These are phyloP conservation scores for Trogon surrucura DNA, from an alignment of 2,113 vertebrate genomes.

Conservation along the genomic window DNA sequence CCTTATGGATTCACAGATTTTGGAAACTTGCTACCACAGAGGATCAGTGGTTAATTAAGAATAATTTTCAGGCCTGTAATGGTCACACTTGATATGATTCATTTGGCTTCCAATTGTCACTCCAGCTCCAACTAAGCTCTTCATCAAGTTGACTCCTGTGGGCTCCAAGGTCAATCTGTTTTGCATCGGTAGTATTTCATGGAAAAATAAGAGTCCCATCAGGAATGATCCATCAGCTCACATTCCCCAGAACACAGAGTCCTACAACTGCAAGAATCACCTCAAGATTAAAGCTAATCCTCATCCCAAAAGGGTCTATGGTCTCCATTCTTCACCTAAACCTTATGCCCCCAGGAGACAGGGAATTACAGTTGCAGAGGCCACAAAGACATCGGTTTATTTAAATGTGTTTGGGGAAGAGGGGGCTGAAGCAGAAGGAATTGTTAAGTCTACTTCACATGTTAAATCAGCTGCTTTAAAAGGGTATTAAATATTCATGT, in stretches of 20 bases:
- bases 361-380: slow-evolving; percentile 58
- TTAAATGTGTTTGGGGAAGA: slow-evolving; percentile 52
- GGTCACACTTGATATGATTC: slow-evolving; percentile 87
- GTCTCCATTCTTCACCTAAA: slow-evolving; percentile 78
- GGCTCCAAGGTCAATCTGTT: slow-evolving; percentile 83
- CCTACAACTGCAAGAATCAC: slow-evolving; percentile 75
- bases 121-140: slow-evolving; percentile 82
- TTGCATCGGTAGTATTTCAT: slow-evolving; percentile 65
- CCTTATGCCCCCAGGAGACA: slow-evolving; percentile 64
- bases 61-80: slow-evolving; percentile 78
- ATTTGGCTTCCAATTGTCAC: slow-evolving; percentile 81
- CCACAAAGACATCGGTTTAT: slow-evolving; percentile 63
- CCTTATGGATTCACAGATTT: slow-evolving; percentile 75
- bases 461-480: slow-evolving; percentile 40
- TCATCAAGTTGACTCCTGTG: slow-evolving; percentile 75
- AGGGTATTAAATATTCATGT: slow-evolving; percentile 32
- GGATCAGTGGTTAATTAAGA: slow-evolving; percentile 88
- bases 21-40: slow-evolving; percentile 78
- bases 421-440: slow-evolving; percentile 39
- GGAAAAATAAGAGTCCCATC: slow-evolving; percentile 56
- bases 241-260: slow-evolving; percentile 58
- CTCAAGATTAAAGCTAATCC: slow-evolving; percentile 83
- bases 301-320: slow-evolving; percentile 74
- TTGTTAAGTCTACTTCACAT: slow-evolving; percentile 33
- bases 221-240: slow-evolving; percentile 64